Evolutionary conservation across 2,888 invertebrate species (phyloP).

Genomic region (Megamerina dolium): DNA sequence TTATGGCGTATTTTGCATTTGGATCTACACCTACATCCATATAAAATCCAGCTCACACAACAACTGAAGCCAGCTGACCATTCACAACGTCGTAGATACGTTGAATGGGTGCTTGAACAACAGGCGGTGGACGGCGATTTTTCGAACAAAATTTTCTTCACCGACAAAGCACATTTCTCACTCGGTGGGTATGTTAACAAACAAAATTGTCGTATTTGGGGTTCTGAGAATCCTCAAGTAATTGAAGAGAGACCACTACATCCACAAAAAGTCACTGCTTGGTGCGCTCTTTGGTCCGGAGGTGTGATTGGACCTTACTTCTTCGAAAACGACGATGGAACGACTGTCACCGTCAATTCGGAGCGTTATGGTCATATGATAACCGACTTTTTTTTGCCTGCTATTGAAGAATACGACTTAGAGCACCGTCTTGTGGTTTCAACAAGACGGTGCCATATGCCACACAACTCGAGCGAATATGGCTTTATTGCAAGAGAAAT

Average conservation of each 20-base stretch:
- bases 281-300: constrained; percentile 13
- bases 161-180: no score
- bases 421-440: constrained; percentile 8
- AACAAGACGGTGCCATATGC: constrained; percentile 9
- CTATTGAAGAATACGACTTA: constrained; percentile 6
- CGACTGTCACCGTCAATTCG: constrained; percentile 10
- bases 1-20: no score
- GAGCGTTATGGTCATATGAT: constrained; percentile 13
- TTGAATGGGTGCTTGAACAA: no score
- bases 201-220: no score
- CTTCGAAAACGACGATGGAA: constrained; percentile 10
- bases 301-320: constrained; percentile 8
- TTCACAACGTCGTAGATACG: no score
- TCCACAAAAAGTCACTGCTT: constrained; percentile 12
- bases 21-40: no score
- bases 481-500: constrained; percentile 9
- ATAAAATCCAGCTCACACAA: no score
- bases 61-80: no score
- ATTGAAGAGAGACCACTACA: constrained; percentile 8
- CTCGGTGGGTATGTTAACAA: no score
- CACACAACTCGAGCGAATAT: constrained; percentile 4
- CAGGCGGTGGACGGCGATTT: no score
- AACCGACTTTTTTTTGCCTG: constrained; percentile 12
- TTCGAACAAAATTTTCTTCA: no score
- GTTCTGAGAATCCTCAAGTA: no score